Percentiles rank a stretch among this genome's conserved stretches.
Conservation (phyloP, 53 echinoderm and acorn worm species). For the Stichopus horrens region DNA sequence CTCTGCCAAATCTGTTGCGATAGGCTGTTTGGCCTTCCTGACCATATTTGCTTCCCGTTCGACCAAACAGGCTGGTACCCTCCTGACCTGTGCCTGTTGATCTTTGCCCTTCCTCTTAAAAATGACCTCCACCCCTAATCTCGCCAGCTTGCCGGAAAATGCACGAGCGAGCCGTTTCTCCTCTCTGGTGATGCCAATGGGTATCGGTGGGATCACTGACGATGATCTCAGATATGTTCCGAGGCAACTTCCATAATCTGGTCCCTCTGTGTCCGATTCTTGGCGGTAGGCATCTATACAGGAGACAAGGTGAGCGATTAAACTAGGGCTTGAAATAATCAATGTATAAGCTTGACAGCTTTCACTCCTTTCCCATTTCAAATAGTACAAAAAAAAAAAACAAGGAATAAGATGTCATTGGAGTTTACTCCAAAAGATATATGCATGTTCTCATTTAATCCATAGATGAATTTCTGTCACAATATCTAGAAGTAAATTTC, state of each 20-base stretch:
- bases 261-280: not conserved
- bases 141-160: slow-evolving; percentile 59
- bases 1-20: slow-evolving; percentile 76
- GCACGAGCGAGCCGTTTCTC: slow-evolving; percentile 70
- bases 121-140: slow-evolving; percentile 62
- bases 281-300: slow-evolving; percentile 55
- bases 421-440: no score
- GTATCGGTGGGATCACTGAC: slow-evolving; percentile 65
- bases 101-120: not conserved
- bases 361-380: no score
- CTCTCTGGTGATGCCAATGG: slow-evolving; percentile 49
- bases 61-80: slow-evolving; percentile 85
- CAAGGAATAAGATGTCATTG: no score
- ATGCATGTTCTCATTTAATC: no score
- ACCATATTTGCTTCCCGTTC: slow-evolving; percentile 80
- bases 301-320: not conserved
- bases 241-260: not conserved
- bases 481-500: no score
- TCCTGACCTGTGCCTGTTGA: slow-evolving; percentile 49
- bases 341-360: no score
- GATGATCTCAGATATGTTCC: slow-evolving; percentile 60
- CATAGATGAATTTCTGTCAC: no score
- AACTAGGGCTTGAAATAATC: not conserved
- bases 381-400: no score
- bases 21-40: slow-evolving; percentile 76